These are phyloP conservation scores for Zosterops japonicus DNA, from an alignment of 2,113 vertebrate genomes.

Conservation along the genomic window DNA sequence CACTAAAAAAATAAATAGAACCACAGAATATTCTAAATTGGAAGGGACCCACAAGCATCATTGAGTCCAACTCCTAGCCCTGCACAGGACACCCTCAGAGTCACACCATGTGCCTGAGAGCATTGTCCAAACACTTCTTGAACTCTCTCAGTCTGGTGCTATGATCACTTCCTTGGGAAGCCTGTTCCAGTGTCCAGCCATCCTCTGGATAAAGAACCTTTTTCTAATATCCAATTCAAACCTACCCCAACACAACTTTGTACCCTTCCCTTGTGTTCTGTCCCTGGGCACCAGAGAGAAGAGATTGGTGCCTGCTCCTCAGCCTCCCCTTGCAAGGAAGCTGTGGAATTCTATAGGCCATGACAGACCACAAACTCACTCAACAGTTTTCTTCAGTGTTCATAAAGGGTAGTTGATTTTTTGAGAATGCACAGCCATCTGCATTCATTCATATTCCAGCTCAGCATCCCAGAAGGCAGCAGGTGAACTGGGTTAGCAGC, in stretches of 20 bases:
- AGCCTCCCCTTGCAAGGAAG: background rate
- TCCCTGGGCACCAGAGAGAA: background rate
- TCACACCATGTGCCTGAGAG: background rate
- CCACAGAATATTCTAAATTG: background rate
- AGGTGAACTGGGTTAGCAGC: accelerated
- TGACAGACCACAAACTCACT: background rate
- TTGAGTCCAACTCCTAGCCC: accelerated
- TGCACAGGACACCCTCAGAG: background rate
- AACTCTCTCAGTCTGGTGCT: background rate
- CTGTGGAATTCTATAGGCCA: accelerated
- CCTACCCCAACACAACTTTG: background rate
- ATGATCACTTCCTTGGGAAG: background rate
- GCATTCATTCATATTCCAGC: background rate
- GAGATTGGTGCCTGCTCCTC: background rate
- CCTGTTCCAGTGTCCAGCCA: background rate
- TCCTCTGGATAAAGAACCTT: background rate
- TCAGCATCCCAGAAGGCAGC: accelerated
- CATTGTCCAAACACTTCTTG: background rate
- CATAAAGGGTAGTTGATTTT: background rate
- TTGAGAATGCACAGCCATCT: background rate
- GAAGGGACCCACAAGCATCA: background rate
- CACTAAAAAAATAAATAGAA: background rate
- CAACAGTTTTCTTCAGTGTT: background rate
- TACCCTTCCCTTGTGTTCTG: background rate
- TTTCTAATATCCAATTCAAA: background rate